Conservation (phyloP, 2,888 invertebrate genomes). For the Calephelis perditalis region DNA sequence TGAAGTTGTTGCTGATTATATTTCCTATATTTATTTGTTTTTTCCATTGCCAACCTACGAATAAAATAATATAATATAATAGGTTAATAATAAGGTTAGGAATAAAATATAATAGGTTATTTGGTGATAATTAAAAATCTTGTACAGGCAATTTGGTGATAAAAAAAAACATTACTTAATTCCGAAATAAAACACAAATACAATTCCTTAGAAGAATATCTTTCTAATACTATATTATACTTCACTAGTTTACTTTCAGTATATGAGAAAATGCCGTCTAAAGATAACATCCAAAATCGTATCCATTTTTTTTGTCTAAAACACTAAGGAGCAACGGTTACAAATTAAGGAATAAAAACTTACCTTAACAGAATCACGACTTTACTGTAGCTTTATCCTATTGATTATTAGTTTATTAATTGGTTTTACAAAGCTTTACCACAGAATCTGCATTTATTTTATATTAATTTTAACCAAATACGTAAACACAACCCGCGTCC, state of each 20-base stretch:
- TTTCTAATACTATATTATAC: not conserved
- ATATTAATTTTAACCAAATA: not conserved
- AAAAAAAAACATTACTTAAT: not conserved
- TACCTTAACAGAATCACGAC: not conserved
- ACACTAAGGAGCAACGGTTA: not conserved
- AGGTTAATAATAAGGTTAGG: no score
- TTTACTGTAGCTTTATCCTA: not conserved
- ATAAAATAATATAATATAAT: not conserved
- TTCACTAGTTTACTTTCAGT: not conserved
- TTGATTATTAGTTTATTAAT: not conserved
- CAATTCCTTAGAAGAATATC: not conserved
- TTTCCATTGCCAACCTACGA: not conserved
- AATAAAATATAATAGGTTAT: not conserved
- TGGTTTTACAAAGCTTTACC: not conserved
- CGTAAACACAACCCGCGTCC: not conserved
- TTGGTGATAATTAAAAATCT: not conserved
- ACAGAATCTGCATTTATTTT: not conserved
- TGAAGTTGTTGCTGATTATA: not conserved
- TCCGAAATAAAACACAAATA: not conserved
- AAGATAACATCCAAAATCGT: not conserved
- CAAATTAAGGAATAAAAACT: not conserved
- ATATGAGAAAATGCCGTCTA: not conserved
- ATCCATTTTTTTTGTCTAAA: not conserved
- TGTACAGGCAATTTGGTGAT: not conserved
- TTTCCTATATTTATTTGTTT: not conserved